A percentile compares a stretch with the other conserved stretches of the same genome.
Evolutionary conservation across 2,797 vertebrate genomes (phyloP).

Genomic region (Enteromius trimaculatus): DNA sequence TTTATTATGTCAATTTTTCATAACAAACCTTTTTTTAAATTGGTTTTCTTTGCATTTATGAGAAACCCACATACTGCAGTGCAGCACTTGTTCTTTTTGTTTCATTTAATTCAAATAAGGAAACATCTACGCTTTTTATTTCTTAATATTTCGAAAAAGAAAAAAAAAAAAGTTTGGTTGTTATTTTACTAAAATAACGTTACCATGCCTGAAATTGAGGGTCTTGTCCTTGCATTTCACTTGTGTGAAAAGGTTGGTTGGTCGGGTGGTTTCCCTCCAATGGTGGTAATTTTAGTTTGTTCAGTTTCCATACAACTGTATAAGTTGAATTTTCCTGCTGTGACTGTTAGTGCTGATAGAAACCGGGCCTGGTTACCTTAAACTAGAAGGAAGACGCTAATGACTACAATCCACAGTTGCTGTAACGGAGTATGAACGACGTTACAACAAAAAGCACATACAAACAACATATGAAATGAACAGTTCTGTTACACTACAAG

Average conservation of each 20-base stretch:
- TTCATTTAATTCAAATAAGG: slow-evolving; percentile 54
- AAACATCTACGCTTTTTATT: slow-evolving; percentile 51
- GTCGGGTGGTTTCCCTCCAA: slow-evolving; percentile 37
- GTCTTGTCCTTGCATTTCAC: slow-evolving; percentile 30
- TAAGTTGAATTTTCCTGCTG: neutral
- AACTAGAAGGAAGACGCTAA: slow-evolving; percentile 17
- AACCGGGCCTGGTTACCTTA: neutral
- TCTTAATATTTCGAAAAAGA: neutral
- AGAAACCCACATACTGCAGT: slow-evolving; percentile 59
- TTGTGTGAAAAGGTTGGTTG: slow-evolving; percentile 27
- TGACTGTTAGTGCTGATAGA: slow-evolving; percentile 37
- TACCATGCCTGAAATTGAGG: slow-evolving; percentile 19
- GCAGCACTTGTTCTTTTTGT: slow-evolving; percentile 60
- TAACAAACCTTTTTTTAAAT: slow-evolving; percentile 58
- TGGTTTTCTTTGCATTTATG: slow-evolving; percentile 55
- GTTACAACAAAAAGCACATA: slow-evolving; percentile 13
- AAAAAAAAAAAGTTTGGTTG: neutral
- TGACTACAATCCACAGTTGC: slow-evolving; percentile 19
- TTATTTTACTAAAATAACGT: slow-evolving; percentile 25
- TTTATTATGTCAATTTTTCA: slow-evolving; percentile 61
- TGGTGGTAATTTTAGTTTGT: slow-evolving; percentile 40
- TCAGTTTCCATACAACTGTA: neutral
- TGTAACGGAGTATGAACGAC: neutral
- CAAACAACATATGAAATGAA: neutral
- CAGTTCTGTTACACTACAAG: neutral